Evolutionary conservation across 1,140 invertebrate species (phyloP), one percentile per base, ranked within the genome.

Genomic region (Rhagoletis pomonella): DNA sequence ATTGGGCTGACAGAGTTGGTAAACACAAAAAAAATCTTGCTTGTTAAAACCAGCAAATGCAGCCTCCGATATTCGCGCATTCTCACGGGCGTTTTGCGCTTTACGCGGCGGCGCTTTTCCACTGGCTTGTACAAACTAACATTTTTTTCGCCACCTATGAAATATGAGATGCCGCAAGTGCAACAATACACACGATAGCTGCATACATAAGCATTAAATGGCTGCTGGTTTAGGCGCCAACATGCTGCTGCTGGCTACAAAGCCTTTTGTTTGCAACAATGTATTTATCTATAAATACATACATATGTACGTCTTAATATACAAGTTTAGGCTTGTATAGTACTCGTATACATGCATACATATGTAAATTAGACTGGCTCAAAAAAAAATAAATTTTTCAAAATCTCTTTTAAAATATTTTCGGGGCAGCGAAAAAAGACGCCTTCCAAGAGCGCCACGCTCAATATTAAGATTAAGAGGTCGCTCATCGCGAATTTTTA

Each of bases 141-240:
- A 81, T 44, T 73, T 81, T 81, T 55, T 29, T 42, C 73, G 73
- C 47, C 73, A 81, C n/a, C 73, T 55, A 81, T 29, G 73, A 81
- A 81, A 81, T 81, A 81, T 58, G 44, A 81, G 44, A 7, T 50
- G 47, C 44, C 73, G 19, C 47, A 58, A 81, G 73, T 55, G 69
- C 69, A 50, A 50, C 47, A 81, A 55, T 50, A n/a, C 73, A 55
- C 47, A 47, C 44, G 73, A 81, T 50, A 55, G 7, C 44, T 73
- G 6, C n/a, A 47, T 55, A 55, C 7, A 19, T 59, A 59, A 12
- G 60, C 17, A 62, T 62, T 5, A 55, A 5, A 67, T 67, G 39
- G 29, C 12, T 39, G 19, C 29, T 7, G 50, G 29, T 29, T 29
- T 55, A 55, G 7, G 29, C 4, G 69, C 42, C 44, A 17, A 29